Evolutionary conservation across 2,888 invertebrate species (phyloP).

Genomic region (Thymelicus sylvestris): DNA sequence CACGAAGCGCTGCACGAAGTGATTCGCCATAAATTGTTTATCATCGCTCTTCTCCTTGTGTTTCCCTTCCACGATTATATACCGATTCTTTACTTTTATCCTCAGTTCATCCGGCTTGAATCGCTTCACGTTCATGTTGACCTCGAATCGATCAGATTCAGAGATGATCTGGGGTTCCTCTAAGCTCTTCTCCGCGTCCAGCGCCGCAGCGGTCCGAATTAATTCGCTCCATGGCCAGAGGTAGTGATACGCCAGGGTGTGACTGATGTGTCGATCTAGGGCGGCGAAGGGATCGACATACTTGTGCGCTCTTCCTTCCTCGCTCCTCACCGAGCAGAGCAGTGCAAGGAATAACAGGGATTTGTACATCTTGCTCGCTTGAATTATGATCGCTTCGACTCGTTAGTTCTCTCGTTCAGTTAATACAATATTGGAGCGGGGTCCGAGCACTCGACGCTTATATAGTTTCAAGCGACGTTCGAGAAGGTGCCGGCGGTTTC

Average conservation of each 20-base stretch:
- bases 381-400: neutral
- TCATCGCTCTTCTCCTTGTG: slow-evolving; percentile 63
- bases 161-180: slow-evolving; percentile 73
- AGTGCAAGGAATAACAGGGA: slow-evolving; percentile 59
- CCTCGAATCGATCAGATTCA: slow-evolving; percentile 63
- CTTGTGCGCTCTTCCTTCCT: slow-evolving; percentile 55
- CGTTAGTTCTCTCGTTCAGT: slow-evolving; percentile 29
- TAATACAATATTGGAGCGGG: slow-evolving; percentile 42
- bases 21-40: slow-evolving; percentile 66
- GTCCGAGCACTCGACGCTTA: slow-evolving; percentile 55
- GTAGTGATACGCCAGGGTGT: slow-evolving; percentile 69
- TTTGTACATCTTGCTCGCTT: slow-evolving; percentile 61
- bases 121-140: slow-evolving; percentile 66
- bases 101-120: slow-evolving; percentile 73
- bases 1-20: slow-evolving; percentile 73
- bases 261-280: slow-evolving; percentile 68
- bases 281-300: slow-evolving; percentile 68
- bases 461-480: slow-evolving; percentile 75
- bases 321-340: slow-evolving; percentile 53
- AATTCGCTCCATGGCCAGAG: slow-evolving; percentile 78
- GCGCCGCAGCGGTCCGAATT: slow-evolving; percentile 64
- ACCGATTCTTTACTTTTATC: slow-evolving; percentile 73
- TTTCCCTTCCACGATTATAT: slow-evolving; percentile 71
- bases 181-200: slow-evolving; percentile 62
- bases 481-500: slow-evolving; percentile 70